Base-by-base conservation (phyloP, 2,797 vertebrate genomes). In the Triplophysa bombifrons region DNA sequence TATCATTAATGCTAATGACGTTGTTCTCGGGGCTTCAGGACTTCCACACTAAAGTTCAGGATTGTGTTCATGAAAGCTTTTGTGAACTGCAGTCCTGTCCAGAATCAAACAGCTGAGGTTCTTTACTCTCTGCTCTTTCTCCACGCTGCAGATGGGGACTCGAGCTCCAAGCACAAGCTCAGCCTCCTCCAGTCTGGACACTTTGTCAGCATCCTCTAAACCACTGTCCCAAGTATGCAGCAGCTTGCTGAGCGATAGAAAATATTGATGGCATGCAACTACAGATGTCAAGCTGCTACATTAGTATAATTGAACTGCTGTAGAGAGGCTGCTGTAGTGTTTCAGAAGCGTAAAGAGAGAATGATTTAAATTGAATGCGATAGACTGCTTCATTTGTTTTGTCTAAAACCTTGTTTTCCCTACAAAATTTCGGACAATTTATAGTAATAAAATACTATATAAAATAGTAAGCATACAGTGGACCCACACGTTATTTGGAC, bases 71-170 rank as follows among this genome's bases (percentile, higher is more conserved):
- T 67, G 60, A 51, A 20, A n/a, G 34, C 27, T 55, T 56, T 66
- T 34, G n/a, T 72, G 16, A 64, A 71, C 68, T 55, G 51, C 16
- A n/a, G 74, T 74, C 63, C 17, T 81, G 72, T 73, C 44, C 44
- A 25, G 56, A 71, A 63, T 63, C 56, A 70, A 78, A 71, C 30
- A 86, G 83, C 82, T 90, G 93, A 94, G 93, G 93, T 86, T 95
- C 93, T 96, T 95, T 94, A 97, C 92, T 95, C 91, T 96, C 95
- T 95, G 90, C 94, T 95, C 94, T 95, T 86, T 92, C 96, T 95
- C 93, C 95, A 94, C 94, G 95, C 97, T 98, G 94, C 97, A 98
- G 96, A 98, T 98, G 96, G 96, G 96, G 93, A 95, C 96, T 95
- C 96, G 93, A 94, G 95, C 95, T 95, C 96, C 96, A 94, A 97